Conservation (phyloP, 2,888 invertebrate genomes). For the Lasioglossum morio region DNA sequence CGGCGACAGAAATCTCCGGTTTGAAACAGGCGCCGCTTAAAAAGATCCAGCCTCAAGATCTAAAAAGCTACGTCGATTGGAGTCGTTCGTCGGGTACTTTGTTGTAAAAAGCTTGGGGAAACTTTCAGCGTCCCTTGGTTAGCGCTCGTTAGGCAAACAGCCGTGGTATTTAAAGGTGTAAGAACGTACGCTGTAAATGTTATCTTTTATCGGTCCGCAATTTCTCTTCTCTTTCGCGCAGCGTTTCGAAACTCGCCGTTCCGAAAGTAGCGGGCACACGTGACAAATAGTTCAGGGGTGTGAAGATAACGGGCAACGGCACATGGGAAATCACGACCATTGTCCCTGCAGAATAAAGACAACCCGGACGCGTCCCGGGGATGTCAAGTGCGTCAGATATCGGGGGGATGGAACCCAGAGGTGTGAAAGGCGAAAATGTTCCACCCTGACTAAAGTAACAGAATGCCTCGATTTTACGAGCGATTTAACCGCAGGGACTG, state of each 20-base stretch:
- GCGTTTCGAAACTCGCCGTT: background rate
- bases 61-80: background rate
- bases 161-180: background rate
- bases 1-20: conserved; percentile 3
- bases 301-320: conserved; percentile 29
- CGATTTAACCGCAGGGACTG: background rate
- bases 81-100: background rate
- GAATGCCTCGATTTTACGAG: conserved; percentile 31
- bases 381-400: conserved; percentile 39
- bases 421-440: conserved; percentile 14
- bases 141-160: background rate
- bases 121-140: background rate
- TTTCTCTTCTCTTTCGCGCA: background rate
- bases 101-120: background rate
- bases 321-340: conserved; percentile 59
- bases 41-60: conserved; percentile 11
- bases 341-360: conserved; percentile 48
- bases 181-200: background rate
- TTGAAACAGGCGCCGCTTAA: background rate
- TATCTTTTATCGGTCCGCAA: background rate
- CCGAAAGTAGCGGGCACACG: background rate
- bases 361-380: conserved; percentile 25
- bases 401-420: background rate
- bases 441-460: background rate
- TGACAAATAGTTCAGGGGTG: background rate